phyloP scores from a whole-genome alignment of 2,113 vertebrate species.

The Oryzias javanicus region DNA sequence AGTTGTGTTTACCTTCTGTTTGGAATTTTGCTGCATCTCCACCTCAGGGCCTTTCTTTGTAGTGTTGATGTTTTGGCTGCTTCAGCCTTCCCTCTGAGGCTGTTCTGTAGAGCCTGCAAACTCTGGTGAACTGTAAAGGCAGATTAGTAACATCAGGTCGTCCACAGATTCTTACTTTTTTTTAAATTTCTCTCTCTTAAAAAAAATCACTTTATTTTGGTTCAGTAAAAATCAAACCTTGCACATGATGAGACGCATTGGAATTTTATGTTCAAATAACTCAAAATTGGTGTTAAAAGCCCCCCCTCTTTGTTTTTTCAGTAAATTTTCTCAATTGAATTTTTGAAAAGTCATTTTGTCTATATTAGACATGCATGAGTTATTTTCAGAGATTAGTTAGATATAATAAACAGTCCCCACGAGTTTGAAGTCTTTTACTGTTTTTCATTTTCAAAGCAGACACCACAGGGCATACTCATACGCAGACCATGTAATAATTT shows the following conservation, averaged over 20 bases:
- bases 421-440: not conserved
- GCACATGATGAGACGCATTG: too few relatives aligned
- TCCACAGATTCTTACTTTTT: not conserved
- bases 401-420: not conserved
- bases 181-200: not conserved
- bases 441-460: constrained; percentile 8
- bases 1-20: too few relatives aligned
- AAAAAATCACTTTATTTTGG: too few relatives aligned
- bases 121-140: not conserved
- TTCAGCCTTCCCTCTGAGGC: not conserved
- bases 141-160: not conserved
- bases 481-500: not conserved
- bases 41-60: not conserved
- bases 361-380: too few relatives aligned
- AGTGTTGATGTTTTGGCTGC: not conserved
- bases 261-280: too few relatives aligned
- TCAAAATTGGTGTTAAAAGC: too few relatives aligned
- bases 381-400: not conserved
- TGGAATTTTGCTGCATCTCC: too few relatives aligned
- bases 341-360: too few relatives aligned
- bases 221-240: too few relatives aligned
- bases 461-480: not conserved
- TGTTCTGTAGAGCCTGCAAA: not conserved
- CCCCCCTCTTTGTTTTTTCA: too few relatives aligned
- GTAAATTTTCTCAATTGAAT: too few relatives aligned